Conservation (phyloP, 1,140 invertebrate species). For the Cardiocondyla obscurior region DNA sequence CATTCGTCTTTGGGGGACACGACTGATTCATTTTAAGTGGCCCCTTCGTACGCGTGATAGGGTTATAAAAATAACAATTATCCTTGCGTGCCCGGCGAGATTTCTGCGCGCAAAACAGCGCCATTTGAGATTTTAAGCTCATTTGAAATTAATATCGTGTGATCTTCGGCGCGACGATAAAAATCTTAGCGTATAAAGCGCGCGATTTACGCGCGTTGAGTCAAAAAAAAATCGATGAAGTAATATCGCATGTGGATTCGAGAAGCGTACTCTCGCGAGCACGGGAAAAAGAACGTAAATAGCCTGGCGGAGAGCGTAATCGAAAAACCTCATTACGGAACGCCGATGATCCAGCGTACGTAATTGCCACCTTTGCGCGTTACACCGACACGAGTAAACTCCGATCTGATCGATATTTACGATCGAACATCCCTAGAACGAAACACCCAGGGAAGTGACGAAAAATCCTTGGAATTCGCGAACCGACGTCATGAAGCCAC, state of each 20-base stretch:
- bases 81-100: not conserved
- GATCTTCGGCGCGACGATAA: slow-evolving; percentile 1
- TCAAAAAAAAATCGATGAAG: slow-evolving; percentile 27
- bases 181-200: slow-evolving; percentile 8
- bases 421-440: not conserved
- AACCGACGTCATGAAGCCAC: slow-evolving; percentile 35
- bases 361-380: slow-evolving; percentile 36
- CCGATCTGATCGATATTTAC: slow-evolving; percentile 10
- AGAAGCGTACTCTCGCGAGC: not conserved
- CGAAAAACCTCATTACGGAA: slow-evolving; percentile 37
- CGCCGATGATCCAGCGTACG: slow-evolving; percentile 9
- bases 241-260: slow-evolving; percentile 18
- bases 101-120: slow-evolving; percentile 20
- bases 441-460: not conserved
- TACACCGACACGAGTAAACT: not conserved
- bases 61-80: slow-evolving; percentile 5
- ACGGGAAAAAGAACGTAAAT: not conserved
- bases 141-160: slow-evolving; percentile 42
- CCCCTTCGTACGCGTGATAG: not conserved
- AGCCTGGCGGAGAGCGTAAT: not conserved
- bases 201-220: slow-evolving; percentile 24
- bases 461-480: slow-evolving; percentile 32
- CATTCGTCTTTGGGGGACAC: not conserved
- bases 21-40: not conserved
- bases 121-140: slow-evolving; percentile 1